Conservation (phyloP, 2,888 invertebrate genomes). For the Nephrotoma guestfalica region DNA sequence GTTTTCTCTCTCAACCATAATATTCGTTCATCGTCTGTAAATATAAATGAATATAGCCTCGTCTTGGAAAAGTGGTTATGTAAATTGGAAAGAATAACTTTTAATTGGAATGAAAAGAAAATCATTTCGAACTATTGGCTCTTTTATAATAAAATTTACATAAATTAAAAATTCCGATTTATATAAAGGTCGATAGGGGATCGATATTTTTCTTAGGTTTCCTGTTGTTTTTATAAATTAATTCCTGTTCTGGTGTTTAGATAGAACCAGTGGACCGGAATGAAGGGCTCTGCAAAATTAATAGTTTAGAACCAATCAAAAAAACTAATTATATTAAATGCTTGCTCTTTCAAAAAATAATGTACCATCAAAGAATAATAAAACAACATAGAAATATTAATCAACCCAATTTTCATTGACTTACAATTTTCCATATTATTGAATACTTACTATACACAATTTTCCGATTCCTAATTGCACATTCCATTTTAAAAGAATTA, state of each 20-base stretch:
- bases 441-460: neutral
- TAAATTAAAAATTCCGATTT: neutral
- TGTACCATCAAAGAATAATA: neutral
- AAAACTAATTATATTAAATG: too few relatives aligned
- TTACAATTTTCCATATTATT: neutral
- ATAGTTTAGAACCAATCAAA: neutral
- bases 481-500: neutral
- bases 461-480: neutral
- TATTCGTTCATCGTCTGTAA: neutral
- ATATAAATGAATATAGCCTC: neutral
- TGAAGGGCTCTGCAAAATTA: neutral
- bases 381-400: neutral
- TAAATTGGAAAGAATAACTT: neutral
- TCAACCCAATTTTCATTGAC: neutral
- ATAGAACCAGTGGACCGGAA: neutral
- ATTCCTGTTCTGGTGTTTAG: neutral
- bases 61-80: neutral
- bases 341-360: too few relatives aligned
- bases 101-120: neutral
- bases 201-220: neutral
- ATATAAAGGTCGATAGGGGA: neutral
- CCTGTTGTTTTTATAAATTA: neutral
- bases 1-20: neutral
- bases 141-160: neutral
- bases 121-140: neutral